Conservation (phyloP, 64 coral and sea anemone genomes). For the Dendrophyllia cribrosa region DNA sequence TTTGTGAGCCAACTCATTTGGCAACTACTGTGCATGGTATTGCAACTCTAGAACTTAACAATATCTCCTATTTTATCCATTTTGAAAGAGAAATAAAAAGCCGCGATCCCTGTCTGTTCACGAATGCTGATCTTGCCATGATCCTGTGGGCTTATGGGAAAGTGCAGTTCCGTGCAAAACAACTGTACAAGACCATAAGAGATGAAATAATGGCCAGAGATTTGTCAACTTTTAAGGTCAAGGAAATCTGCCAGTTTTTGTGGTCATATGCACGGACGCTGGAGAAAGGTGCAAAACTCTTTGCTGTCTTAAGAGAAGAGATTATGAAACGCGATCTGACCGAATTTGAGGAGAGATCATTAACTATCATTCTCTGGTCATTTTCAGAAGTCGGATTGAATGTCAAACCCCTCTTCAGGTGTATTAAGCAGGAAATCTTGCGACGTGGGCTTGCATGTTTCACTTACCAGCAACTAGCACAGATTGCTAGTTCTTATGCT, state of each 20-base stretch:
- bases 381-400: conserved; percentile 51
- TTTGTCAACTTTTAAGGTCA: conserved; percentile 51
- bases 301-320: conserved; percentile 54
- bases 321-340: conserved; percentile 49
- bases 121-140: conserved; percentile 71
- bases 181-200: conserved; percentile 45
- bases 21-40: conserved; percentile 63
- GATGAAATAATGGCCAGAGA: conserved; percentile 71
- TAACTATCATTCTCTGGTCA: conserved; percentile 69
- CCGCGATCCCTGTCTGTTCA: conserved; percentile 40
- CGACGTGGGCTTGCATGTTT: conserved; percentile 50
- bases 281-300: conserved; percentile 47
- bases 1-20: conserved; percentile 51
- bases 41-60: conserved; percentile 15
- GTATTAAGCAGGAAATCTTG: conserved; percentile 62
- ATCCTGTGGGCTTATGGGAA: conserved; percentile 77
- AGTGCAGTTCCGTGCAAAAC: conserved; percentile 27
- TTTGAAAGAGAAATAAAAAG: conserved; percentile 73
- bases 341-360: conserved; percentile 44
- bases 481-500: conserved; percentile 70
- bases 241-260: conserved; percentile 71
- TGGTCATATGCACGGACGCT: conserved; percentile 68
- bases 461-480: conserved; percentile 50
- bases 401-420: conserved; percentile 64
- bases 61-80: conserved; percentile 55